These are phyloP conservation scores for Sesia apiformis DNA, from an alignment of 2,888 invertebrate genomes.

Conservation along the genomic window DNA sequence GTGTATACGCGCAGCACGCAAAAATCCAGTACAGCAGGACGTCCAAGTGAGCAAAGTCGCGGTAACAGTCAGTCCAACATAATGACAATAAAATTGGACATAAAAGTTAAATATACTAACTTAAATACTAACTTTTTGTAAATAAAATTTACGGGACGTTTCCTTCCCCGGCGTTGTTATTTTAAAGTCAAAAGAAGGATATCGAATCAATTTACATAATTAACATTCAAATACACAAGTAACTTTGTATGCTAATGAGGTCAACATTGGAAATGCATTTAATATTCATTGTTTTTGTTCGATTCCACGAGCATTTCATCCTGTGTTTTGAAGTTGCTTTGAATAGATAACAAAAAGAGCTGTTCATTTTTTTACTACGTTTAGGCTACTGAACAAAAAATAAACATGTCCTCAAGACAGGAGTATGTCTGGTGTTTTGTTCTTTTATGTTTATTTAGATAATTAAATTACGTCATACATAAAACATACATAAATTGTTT, in stretches of 20 bases:
- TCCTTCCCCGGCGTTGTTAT: conserved; percentile 29
- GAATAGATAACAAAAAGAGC: neutral
- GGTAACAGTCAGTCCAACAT: too few relatives aligned
- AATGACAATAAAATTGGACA: too few relatives aligned
- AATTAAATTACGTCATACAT: too few relatives aligned
- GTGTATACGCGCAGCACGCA: too few relatives aligned
- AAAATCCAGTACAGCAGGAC: too few relatives aligned
- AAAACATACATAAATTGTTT: too few relatives aligned
- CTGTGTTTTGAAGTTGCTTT: neutral
- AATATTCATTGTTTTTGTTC: neutral
- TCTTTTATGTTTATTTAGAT: too few relatives aligned
- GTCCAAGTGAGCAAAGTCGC: too few relatives aligned
- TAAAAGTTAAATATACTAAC: too few relatives aligned
- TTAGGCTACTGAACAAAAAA: neutral
- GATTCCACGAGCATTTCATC: neutral
- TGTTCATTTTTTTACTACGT: neutral
- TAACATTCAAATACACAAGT: conserved; percentile 44
- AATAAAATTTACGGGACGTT: conserved; percentile 25
- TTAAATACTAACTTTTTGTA: neutral
- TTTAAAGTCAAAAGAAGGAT: conserved; percentile 45
- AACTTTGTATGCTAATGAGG: conserved; percentile 63
- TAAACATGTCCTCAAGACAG: neutral
- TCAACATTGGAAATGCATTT: neutral
- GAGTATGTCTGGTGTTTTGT: too few relatives aligned
- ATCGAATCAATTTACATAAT: conserved; percentile 53